A percentile compares a stretch with the other conserved stretches of the same genome.
These are phyloP conservation scores for Pandemis heparana DNA, from an alignment of 2,888 invertebrate genomes.

Conservation along the genomic window DNA sequence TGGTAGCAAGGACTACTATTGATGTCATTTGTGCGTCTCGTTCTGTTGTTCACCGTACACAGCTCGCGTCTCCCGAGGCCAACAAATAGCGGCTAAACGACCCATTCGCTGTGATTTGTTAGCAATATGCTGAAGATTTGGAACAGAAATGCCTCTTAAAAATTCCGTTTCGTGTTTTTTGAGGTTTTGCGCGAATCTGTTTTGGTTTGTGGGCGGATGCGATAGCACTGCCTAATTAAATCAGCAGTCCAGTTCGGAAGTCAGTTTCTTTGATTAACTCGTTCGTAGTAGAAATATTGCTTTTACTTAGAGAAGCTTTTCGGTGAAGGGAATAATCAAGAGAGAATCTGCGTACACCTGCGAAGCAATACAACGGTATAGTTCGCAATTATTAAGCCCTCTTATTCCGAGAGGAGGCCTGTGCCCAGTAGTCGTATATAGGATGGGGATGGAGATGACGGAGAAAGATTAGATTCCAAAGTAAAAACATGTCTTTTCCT, in stretches of 20 bases:
- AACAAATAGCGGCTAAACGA: constrained; percentile 84
- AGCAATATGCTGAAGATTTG: constrained; percentile 84
- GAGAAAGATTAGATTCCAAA: too few species aligned
- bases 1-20: constrained; percentile 23
- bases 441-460: too few species aligned
- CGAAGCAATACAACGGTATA: too few species aligned
- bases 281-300: too few species aligned
- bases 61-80: constrained; percentile 60
- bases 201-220: constrained; percentile 45
- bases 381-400: too few species aligned
- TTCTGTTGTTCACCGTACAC: constrained; percentile 30
- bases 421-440: too few species aligned
- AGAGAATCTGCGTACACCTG: too few species aligned
- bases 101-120: constrained; percentile 84
- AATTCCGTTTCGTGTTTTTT: constrained; percentile 62
- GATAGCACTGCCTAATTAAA: constrained; percentile 2
- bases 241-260: not conserved
- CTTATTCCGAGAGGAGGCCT: too few species aligned
- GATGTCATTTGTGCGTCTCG: constrained; percentile 19
- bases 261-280: not conserved
- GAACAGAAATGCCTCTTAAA: constrained; percentile 74
- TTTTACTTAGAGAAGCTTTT: too few species aligned
- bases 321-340: too few species aligned
- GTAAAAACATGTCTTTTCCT: too few species aligned
- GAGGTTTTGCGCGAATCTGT: constrained; percentile 54